phyloP scores from a whole-genome alignment of 2,113 vertebrate species.

The Erpornis zantholeuca region DNA sequence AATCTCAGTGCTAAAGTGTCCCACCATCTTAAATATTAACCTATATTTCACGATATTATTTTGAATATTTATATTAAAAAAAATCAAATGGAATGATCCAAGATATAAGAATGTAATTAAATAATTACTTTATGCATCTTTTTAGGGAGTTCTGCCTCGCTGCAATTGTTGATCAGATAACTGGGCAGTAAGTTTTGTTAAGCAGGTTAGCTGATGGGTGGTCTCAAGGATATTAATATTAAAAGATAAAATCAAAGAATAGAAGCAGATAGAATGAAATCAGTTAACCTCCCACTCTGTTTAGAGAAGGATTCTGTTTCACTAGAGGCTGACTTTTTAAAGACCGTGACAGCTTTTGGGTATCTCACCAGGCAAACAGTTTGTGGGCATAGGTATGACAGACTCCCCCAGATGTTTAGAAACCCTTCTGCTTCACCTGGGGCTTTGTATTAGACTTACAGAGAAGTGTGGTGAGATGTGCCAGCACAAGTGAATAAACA shows the following conservation, averaged over 20 bases:
- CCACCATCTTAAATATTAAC: background rate
- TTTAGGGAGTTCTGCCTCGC: conserved; percentile 77
- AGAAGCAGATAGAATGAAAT: conserved; percentile 54
- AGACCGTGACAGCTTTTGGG: conserved; percentile 51
- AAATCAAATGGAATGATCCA: background rate
- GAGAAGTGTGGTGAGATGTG: conserved; percentile 28
- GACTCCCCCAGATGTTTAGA: conserved; percentile 42
- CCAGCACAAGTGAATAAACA: conserved; percentile 7
- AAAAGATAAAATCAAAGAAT: conserved; percentile 85
- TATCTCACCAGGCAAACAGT: conserved; percentile 32
- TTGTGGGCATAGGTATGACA: conserved; percentile 27
- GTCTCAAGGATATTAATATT: conserved; percentile 90
- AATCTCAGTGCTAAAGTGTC: background rate
- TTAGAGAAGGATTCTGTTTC: conserved; percentile 73
- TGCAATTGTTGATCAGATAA: conserved; percentile 79
- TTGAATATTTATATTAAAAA: conserved; percentile 14
- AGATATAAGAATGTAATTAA: conserved; percentile 32
- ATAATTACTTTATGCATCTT: conserved; percentile 49
- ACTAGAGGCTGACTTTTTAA: conserved; percentile 39
- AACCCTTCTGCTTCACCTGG: conserved; percentile 49
- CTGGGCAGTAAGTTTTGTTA: conserved; percentile 81
- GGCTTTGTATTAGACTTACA: background rate
- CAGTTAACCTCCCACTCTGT: conserved; percentile 67
- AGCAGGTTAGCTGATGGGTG: conserved; percentile 87
- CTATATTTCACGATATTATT: conserved; percentile 7